Conservation (phyloP, 2,797 vertebrate genomes). For the Gadopsis bispinosus region DNA sequence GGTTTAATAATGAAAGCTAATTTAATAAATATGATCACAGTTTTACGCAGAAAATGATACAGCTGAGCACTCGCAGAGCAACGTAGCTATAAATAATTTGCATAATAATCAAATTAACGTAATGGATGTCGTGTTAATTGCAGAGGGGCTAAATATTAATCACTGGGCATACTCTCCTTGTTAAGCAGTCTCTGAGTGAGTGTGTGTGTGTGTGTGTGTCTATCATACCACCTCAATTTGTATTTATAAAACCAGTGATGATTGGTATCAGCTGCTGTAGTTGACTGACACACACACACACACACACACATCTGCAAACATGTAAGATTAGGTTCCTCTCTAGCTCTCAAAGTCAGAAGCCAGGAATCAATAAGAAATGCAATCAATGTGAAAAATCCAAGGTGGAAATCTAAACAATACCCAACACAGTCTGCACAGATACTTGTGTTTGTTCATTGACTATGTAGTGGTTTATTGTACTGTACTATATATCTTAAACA, state of each 20-base stretch:
- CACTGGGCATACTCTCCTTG: slow-evolving; percentile 34
- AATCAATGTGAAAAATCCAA: not conserved
- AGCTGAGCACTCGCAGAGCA: slow-evolving; percentile 10
- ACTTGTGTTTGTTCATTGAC: not conserved
- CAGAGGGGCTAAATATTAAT: slow-evolving; percentile 60
- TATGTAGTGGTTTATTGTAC: not conserved
- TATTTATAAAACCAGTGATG: slow-evolving; percentile 17
- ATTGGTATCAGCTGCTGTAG: slow-evolving; percentile 5
- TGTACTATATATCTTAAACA: not conserved
- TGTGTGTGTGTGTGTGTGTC: slow-evolving; percentile 7
- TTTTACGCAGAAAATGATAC: slow-evolving; percentile 13
- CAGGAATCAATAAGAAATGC: not conserved
- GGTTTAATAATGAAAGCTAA: slow-evolving; percentile 13
- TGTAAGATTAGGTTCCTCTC: not conserved
- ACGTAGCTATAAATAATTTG: slow-evolving; percentile 32
- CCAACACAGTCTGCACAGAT: not conserved
- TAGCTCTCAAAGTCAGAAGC: not conserved
- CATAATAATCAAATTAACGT: slow-evolving; percentile 56
- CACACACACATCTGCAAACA: not conserved
- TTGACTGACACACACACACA: not conserved
- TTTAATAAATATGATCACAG: slow-evolving; percentile 32
- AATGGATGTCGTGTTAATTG: slow-evolving; percentile 61
- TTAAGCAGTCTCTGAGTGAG: slow-evolving; percentile 30
- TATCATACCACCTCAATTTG: slow-evolving; percentile 1
- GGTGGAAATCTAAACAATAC: not conserved